Evolutionary conservation across 1,140 invertebrate species (phyloP), one percentile per base, ranked within the genome.

Genomic region (Zaprionus davidi): DNA sequence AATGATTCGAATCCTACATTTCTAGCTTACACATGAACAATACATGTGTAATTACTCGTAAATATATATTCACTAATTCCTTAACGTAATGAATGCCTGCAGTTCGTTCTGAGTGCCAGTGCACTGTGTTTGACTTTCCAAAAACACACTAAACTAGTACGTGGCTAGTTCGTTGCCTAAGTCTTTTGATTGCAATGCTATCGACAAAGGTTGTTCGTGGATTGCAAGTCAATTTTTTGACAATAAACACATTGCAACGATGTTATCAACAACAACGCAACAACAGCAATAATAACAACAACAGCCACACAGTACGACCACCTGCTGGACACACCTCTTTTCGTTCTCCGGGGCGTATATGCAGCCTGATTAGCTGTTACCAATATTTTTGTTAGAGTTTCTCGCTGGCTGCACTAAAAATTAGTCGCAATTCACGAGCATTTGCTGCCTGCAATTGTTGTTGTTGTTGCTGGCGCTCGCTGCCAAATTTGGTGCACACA

Each of bases 171-270:
- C 72, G 81, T 75, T 87, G 78, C 75, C 76, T 77, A 75, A 91
- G 88, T 87, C 83, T 82, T 91, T 91, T 78, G 83, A 81, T 86
- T 91, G 67, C 51, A 78, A 66, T 78, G 70, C 78, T 51, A 74
- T 70, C 78, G 78, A 81, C 86, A 86, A 76, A 86, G 64, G 69
- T 82, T 71, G 82, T 78, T 76, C 67, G 60, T 73, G 80, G 82
- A 82, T 87, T 86, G 83, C 85, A 72, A 86, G 76, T 86, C 71
- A 82, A 76, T 87, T 87, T 86, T 86, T 77, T 75, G 83, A 86
- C 82, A 86, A 86, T 79, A 86, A 86, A 86, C 82, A 86, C 82
- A 82, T 86, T 86, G 82, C 82, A 86, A 82, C 76, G 84, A 88
- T 88, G 84, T 88, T 88, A 88, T 88, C 82, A 86, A 82, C 71